phyloP scores from a whole-genome alignment of 2,797 vertebrate genomes.

The Leontopithecus rosalia region DNA sequence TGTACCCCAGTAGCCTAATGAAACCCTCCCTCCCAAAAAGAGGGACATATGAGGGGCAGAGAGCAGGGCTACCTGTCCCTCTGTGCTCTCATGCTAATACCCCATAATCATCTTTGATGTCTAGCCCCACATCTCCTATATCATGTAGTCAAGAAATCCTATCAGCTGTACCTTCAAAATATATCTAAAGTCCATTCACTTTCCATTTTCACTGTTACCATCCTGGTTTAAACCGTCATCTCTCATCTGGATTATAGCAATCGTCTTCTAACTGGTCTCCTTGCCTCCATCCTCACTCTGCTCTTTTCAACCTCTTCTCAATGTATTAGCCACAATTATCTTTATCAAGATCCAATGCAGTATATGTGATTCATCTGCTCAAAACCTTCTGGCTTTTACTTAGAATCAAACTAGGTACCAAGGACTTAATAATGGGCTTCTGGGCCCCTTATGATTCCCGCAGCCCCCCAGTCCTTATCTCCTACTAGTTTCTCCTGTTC shows the following conservation, averaged over 20 bases:
- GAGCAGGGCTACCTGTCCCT: not conserved
- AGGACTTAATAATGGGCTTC: not conserved
- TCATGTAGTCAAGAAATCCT: not conserved
- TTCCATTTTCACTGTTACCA: not conserved
- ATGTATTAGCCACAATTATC: not conserved
- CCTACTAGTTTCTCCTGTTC: not conserved
- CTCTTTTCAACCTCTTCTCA: not conserved
- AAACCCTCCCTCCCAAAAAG: not conserved
- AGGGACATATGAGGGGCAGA: not conserved
- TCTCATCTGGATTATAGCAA: not conserved
- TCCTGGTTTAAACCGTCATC: not conserved
- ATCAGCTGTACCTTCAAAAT: not conserved
- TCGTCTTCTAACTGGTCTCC: not conserved
- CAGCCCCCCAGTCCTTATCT: not conserved
- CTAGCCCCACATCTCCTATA: too few relatives aligned
- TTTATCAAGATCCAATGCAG: not conserved
- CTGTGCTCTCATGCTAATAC: not conserved
- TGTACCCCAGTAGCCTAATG: too few relatives aligned
- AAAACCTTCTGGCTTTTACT: not conserved
- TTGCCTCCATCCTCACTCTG: not conserved
- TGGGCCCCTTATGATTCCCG: not conserved
- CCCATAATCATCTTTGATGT: not conserved
- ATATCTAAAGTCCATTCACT: not conserved
- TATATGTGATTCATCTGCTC: not conserved
- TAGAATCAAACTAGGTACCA: not conserved